Conservation (phyloP, 1,140 invertebrate species). For the Eciton burchellii region DNA sequence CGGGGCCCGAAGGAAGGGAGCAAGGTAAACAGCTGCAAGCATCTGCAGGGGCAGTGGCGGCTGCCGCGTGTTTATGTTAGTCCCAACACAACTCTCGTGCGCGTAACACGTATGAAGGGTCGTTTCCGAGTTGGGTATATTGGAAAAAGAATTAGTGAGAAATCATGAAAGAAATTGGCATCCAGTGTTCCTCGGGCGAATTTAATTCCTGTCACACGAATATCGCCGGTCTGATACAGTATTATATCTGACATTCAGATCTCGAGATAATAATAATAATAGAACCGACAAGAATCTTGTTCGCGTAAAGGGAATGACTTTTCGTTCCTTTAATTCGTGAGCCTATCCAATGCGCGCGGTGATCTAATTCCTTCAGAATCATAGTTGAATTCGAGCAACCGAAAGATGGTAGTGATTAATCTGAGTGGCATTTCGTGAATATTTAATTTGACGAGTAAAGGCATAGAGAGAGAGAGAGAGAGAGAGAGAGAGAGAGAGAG, state of each 20-base stretch:
- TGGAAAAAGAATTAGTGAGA: slow-evolving; percentile 35
- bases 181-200: not conserved
- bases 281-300: not conserved
- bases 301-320: not conserved
- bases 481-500: too few species aligned
- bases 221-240: too few species aligned
- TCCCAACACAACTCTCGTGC: slow-evolving; percentile 84
- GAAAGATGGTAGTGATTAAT: slow-evolving; percentile 44
- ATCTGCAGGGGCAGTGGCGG: slow-evolving; percentile 79
- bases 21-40: slow-evolving; percentile 84
- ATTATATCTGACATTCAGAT: too few species aligned
- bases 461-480: not conserved
- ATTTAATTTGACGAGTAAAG: too few species aligned
- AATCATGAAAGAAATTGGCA: slow-evolving; percentile 11
- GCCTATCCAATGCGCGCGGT: too few species aligned
- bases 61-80: slow-evolving; percentile 85
- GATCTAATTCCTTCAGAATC: not conserved
- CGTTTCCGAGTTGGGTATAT: slow-evolving; percentile 11
- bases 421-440: too few species aligned
- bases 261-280: too few species aligned
- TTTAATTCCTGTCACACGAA: not conserved
- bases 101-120: slow-evolving; percentile 76
- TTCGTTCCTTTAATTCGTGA: too few species aligned
- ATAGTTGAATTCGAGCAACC: not conserved
- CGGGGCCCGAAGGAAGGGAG: slow-evolving; percentile 60